A percentile compares a stretch with the other conserved stretches of the same genome.
Evolutionary conservation across 2,888 invertebrate species (phyloP).

Genomic region (Pardosa pseudoannulata): DNA sequence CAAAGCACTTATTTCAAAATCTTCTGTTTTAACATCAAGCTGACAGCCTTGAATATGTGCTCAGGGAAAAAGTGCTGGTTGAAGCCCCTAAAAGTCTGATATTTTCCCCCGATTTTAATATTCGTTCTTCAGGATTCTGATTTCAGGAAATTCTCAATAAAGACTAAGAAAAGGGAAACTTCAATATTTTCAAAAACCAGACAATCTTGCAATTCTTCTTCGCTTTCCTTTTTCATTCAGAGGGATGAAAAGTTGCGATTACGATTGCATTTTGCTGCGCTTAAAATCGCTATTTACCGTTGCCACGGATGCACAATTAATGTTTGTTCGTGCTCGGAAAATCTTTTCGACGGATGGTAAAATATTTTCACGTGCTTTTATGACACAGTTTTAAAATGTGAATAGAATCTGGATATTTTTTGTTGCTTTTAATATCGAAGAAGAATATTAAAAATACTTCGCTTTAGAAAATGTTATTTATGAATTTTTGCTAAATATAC

Average conservation of each 20-base stretch:
- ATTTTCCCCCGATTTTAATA: constrained; percentile 46
- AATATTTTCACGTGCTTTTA: neutral
- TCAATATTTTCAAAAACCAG: constrained; percentile 58
- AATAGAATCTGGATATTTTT: neutral
- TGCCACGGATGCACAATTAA: constrained; percentile 58
- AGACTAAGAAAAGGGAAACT: constrained; percentile 29
- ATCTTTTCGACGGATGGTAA: neutral
- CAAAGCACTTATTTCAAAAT: neutral
- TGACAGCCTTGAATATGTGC: too few relatives aligned
- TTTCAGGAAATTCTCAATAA: constrained; percentile 65
- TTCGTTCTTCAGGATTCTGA: constrained; percentile 20
- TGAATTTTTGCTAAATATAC: neutral
- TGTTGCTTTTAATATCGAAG: neutral
- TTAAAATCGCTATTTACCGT: constrained; percentile 6
- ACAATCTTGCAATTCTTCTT: constrained; percentile 24
- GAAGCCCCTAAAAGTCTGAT: neutral
- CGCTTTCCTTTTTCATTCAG: constrained; percentile 29
- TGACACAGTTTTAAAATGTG: neutral
- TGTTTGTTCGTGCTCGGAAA: constrained; percentile 47
- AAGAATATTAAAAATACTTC: neutral
- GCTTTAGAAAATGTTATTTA: neutral
- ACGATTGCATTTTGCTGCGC: neutral
- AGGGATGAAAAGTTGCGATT: constrained; percentile 44
- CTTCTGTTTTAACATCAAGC: neutral
- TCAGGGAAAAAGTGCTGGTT: neutral